Percentiles rank a stretch among this genome's conserved stretches.
phyloP scores from a whole-genome alignment of 2,888 invertebrate species.

The Apeira syringaria region DNA sequence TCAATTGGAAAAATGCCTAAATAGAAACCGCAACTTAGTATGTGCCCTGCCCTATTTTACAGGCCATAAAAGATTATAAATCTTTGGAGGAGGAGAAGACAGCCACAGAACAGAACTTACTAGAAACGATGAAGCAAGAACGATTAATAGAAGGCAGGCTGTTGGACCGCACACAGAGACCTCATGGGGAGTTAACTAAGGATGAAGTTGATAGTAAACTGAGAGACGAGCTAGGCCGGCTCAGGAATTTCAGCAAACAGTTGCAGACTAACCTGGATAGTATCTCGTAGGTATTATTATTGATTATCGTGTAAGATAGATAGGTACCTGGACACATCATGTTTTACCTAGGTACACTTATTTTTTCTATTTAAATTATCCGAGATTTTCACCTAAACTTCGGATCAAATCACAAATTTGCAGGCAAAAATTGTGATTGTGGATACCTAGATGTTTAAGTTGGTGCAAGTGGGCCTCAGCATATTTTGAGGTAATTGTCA shows the following conservation, averaged over 20 bases:
- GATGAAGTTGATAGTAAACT: conserved; percentile 86
- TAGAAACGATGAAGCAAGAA: conserved; percentile 86
- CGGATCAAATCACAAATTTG: not conserved
- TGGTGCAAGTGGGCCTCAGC: too few relatives aligned
- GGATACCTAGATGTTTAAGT: too few relatives aligned
- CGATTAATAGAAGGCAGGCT: conserved; percentile 89
- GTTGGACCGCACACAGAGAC: conserved; percentile 87
- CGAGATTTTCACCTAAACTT: not conserved
- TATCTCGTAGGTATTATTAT: conserved; percentile 71
- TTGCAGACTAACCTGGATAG: conserved; percentile 82
- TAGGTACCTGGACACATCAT: too few relatives aligned
- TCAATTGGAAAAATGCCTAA: too few relatives aligned
- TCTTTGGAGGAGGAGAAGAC: conserved; percentile 87
- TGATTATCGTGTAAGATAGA: not conserved
- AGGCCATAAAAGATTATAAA: conserved; percentile 88
- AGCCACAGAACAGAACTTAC: conserved; percentile 86
- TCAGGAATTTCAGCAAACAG: conserved; percentile 82
- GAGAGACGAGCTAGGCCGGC: conserved; percentile 84
- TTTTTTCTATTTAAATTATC: not conserved
- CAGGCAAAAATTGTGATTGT: too few relatives aligned
- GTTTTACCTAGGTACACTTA: too few relatives aligned
- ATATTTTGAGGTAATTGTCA: too few relatives aligned
- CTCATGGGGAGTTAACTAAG: conserved; percentile 85
- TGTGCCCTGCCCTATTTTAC: conserved; percentile 15
- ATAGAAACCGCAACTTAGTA: too few relatives aligned